Evolutionary conservation across 2,797 vertebrate species (phyloP).

Genomic region (Coccyzus lansbergi): DNA sequence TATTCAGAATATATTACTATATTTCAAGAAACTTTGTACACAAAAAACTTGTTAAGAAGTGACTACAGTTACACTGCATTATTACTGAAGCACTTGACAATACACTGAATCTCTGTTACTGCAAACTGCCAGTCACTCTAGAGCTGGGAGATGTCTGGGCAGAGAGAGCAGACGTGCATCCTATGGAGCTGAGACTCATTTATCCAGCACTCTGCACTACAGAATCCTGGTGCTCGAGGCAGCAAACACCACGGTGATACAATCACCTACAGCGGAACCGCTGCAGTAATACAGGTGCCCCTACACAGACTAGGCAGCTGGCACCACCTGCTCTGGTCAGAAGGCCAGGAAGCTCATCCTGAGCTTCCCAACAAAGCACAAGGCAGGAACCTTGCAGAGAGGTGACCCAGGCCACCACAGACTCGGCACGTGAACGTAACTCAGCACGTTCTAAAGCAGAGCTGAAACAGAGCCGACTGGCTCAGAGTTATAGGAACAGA

Average conservation of each 20-base stretch:
- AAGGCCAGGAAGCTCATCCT: too few relatives aligned
- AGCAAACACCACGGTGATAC: background rate
- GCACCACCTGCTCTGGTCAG: background rate
- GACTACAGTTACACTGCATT: background rate
- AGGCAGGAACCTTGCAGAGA: background rate
- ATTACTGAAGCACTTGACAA: background rate
- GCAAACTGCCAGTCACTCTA: background rate
- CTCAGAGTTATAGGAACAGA: background rate
- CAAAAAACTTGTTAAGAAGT: background rate
- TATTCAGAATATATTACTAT: background rate
- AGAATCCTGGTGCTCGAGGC: background rate
- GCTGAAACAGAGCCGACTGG: background rate
- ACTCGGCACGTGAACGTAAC: fast-evolving
- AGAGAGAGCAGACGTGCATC: background rate
- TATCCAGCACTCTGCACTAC: background rate
- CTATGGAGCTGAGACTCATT: background rate
- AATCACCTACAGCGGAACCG: background rate
- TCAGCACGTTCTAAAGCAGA: background rate
- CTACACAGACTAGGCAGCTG: background rate
- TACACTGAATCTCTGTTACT: fast-evolving
- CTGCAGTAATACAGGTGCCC: fast-evolving
- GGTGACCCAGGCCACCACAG: background rate
- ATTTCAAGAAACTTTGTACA: background rate
- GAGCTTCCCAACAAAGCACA: background rate
- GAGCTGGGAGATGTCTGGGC: background rate